Evolutionary conservation across 2,888 invertebrate species (phyloP), one percentile per base, ranked within the genome.

Genomic region (Hylaea fasciaria): DNA sequence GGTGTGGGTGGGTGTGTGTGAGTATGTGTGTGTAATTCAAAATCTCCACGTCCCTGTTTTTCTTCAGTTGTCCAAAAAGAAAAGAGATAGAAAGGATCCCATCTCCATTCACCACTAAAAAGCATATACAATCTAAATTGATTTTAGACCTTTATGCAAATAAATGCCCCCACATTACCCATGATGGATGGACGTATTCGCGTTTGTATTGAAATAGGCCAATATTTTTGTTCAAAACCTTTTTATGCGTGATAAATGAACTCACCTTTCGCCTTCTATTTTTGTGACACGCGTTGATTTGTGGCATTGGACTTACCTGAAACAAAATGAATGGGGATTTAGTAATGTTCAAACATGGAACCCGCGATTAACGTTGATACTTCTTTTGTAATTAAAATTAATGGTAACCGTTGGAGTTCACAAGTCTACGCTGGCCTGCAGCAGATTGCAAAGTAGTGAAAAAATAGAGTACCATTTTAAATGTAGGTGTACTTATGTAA

Each of bases 211-310:
- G 70, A 71, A 73, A 73, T 70, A 73, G 63, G 69, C 63, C 68
- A 70, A 72, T 74, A 71, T 75, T 74, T 40, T 80, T 76, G 72
- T 72, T 70, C 68, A 68, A 69, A 71, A 75, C 67, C 71, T 65
- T 77, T 79, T 72, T 53, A 68, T 69, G 68, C 64, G 73, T 78
- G 77, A 80, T 80, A 78, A 79, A 80, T 68, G 74, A 5, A 73
- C 78, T 77, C 71, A 78, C 80, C 80, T 74, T 77, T 63, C 28
- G 28, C 50, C 70, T 68, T 72, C 70, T 69, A 69, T 72, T 77
- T 71, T 65, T 65, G 62, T 62, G 54, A 54, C 57, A 58, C 64
- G 57, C 59, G 67, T 63, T 53, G 73, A 71, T 70, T 70, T 68
- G 55, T 66, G 64, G 59, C 41, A 58, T 68, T 62, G 53, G 66